phyloP scores from a whole-genome alignment of 2,888 invertebrate genomes.

The Sycophila texana region DNA sequence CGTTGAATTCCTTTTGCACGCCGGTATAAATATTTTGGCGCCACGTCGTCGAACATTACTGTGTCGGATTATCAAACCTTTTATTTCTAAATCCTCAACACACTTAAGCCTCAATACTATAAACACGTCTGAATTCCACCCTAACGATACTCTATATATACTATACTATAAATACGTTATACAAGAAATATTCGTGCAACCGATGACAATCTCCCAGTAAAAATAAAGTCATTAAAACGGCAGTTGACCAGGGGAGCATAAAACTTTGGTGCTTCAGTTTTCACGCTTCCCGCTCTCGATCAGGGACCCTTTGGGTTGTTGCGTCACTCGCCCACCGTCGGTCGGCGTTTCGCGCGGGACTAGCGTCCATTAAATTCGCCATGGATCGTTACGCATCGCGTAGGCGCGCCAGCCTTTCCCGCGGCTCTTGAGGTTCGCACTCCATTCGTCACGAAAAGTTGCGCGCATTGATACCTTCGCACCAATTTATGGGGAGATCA shows the following conservation, averaged over 20 bases:
- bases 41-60: too few relatives aligned
- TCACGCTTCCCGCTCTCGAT: conserved; percentile 44
- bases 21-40: too few relatives aligned
- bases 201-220: too few relatives aligned
- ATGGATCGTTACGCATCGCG: conserved; percentile 64
- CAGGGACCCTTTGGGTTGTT: neutral
- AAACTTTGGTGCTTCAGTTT: conserved; percentile 39
- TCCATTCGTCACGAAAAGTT: conserved; percentile 34
- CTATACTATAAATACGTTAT: too few relatives aligned
- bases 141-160: too few relatives aligned
- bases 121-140: too few relatives aligned
- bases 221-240: conserved; percentile 31
- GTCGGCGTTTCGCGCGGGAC: conserved; percentile 25
- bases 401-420: conserved; percentile 39
- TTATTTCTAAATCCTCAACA: too few relatives aligned
- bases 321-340: neutral
- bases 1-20: too few relatives aligned
- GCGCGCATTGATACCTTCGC: conserved; percentile 35
- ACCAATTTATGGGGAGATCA: conserved; percentile 42
- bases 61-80: too few relatives aligned
- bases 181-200: too few relatives aligned
- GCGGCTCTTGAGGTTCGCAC: conserved; percentile 29
- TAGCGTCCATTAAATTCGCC: conserved; percentile 63
- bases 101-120: too few relatives aligned
- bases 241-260: neutral